Percentiles rank a stretch among this genome's conserved stretches.
Conservation (phyloP, 2,797 vertebrate species). For the Myotis findleyi region DNA sequence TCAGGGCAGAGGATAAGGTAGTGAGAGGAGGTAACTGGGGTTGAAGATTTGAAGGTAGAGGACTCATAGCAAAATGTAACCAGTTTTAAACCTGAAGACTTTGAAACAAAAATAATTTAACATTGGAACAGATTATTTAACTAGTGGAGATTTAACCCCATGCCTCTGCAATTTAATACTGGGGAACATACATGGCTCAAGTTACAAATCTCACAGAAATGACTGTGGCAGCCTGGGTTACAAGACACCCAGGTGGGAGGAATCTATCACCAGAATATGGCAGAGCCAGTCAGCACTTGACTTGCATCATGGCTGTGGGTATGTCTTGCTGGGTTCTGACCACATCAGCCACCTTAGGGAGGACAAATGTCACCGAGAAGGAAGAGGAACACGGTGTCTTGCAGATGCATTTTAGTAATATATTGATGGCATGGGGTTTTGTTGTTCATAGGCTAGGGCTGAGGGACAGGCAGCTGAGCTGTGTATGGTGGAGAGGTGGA, state of each 20-base stretch:
- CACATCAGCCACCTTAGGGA: neutral
- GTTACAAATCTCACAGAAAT: conserved; percentile 42
- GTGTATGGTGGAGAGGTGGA: neutral
- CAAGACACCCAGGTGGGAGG: neutral
- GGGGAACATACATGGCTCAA: conserved; percentile 4
- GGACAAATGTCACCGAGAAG: neutral
- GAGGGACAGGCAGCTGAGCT: neutral
- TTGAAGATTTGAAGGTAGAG: neutral
- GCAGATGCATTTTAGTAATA: neutral
- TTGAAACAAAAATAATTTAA: conserved; percentile 17
- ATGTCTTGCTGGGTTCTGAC: neutral
- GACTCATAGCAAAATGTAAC: neutral
- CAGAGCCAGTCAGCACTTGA: neutral
- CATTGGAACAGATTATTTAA: conserved; percentile 36
- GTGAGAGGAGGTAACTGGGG: neutral
- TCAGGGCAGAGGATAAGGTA: neutral
- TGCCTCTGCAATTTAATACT: conserved; percentile 12
- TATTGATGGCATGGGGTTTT: neutral
- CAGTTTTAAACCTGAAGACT: conserved; percentile 45
- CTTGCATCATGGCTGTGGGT: neutral
- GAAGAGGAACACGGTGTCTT: neutral
- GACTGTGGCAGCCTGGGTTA: neutral
- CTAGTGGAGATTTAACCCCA: conserved; percentile 47
- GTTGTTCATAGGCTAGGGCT: neutral
- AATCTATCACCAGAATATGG: neutral